Evolutionary conservation across 2,797 vertebrate species (phyloP), one percentile per base, ranked within the genome.

Genomic region (Dicrostonyx torquatus): DNA sequence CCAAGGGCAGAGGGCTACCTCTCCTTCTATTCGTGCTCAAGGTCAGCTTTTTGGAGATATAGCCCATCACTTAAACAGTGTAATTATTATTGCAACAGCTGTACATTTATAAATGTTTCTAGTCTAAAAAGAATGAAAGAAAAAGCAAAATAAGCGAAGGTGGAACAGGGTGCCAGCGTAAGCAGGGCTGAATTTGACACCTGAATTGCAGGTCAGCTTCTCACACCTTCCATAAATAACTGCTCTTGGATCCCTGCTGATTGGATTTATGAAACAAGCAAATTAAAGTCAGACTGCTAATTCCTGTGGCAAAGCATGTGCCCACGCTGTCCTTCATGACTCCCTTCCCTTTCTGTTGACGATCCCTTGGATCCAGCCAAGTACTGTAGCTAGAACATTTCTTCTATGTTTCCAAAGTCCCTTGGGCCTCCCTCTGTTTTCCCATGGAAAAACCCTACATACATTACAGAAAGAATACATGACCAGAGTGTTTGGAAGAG

Each of bases 81-180:
- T 68, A 90, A 89, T 96, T 95, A 43, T 72, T 95, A 43, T 77
- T 12, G 13, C 85, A 82, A 53, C 62, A 92, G 17, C 31, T 50
- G 12, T 86, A 87, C 58, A 86, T 92, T 73, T 82, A 77, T n/a
- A 29, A 9, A 64, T 43, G 45, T 82, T 60, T 82, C 85, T 43
- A 60, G 3, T 43, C 60, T 92, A 37, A 68, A 82, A 82, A 37
- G 43, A 80, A 12, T 43, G 3, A 91, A 76, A 89, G 89, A 87
- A 89, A 80, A 66, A 45, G 90, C 43, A 43, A 79, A 72, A 43
- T 68, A 24, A 20, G 34, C 34, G 77, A 88, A 60, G 45, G 89
- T 72, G 15, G 68, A 79, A 37, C 31, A 50, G 58, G 60, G 70
- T 37, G 58, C 4, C 75, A 76, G 91, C 4, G 18, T 37, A 40